These are phyloP conservation scores for Entomobrya proxima DNA, from an alignment of 2,888 invertebrate species.

Conservation along the genomic window DNA sequence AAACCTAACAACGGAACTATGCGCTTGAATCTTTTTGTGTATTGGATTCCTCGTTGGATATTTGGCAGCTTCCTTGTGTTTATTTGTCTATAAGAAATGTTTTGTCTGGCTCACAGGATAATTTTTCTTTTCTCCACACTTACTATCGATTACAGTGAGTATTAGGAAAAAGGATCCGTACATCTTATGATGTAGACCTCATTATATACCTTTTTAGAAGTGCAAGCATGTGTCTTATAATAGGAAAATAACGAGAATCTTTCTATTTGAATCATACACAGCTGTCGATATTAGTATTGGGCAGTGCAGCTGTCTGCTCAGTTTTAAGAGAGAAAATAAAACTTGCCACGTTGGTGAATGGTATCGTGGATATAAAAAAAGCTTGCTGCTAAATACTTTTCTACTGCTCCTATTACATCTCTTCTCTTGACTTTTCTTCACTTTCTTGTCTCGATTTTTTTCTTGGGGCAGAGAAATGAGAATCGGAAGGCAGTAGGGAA, in stretches of 20 bases:
- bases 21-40: too few species aligned
- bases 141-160: slow-evolving; percentile 23
- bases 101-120: background rate
- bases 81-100: too few species aligned
- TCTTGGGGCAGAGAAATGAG: slow-evolving; percentile 38
- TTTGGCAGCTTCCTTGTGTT: too few species aligned
- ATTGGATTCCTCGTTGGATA: too few species aligned
- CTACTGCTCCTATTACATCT: background rate
- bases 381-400: slow-evolving; percentile 14
- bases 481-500: slow-evolving; percentile 32
- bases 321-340: slow-evolving; percentile 18
- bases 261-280: slow-evolving; percentile 58
- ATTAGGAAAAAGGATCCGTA: background rate
- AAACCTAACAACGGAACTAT: too few species aligned
- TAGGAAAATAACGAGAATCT: slow-evolving; percentile 48
- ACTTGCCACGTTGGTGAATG: background rate
- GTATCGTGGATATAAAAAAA: background rate
- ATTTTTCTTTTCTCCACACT: slow-evolving; percentile 19
- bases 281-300: slow-evolving; percentile 25
- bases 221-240: slow-evolving; percentile 49
- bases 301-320: background rate
- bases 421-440: slow-evolving; percentile 25
- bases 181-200: slow-evolving; percentile 9
- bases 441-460: slow-evolving; percentile 29
- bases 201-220: slow-evolving; percentile 56